Conservation (phyloP, 2,113 vertebrate species). For the Nasalis larvatus region DNA sequence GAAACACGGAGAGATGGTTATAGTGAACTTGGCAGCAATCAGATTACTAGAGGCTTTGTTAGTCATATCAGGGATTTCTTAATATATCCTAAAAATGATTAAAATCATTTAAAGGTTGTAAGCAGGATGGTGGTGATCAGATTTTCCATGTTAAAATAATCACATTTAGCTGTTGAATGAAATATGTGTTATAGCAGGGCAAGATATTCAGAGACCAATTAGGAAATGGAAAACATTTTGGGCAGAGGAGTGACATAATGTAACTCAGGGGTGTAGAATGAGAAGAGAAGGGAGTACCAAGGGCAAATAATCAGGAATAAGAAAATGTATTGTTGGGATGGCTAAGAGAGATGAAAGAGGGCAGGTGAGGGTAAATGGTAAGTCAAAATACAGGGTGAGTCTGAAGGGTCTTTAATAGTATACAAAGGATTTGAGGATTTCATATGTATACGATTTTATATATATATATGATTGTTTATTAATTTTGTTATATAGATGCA, state of each 20-base stretch:
- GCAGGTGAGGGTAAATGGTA: neutral
- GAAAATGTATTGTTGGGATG: neutral
- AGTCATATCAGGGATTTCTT: neutral
- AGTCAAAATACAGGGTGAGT: neutral
- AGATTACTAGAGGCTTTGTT: neutral
- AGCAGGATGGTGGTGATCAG: neutral
- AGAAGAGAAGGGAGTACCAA: neutral
- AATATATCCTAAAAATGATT: neutral
- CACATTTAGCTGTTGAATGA: neutral
- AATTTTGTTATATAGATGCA: too few species aligned
- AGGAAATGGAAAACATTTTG: neutral
- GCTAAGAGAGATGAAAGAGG: neutral
- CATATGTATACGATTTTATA: too few species aligned
- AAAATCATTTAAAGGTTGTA: neutral
- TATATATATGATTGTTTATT: too few species aligned
- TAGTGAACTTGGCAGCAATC: neutral
- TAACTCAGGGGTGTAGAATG: neutral
- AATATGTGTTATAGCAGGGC: neutral
- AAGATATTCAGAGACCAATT: neutral
- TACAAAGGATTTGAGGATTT: too few species aligned
- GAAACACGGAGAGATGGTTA: neutral
- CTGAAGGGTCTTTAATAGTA: too few species aligned
- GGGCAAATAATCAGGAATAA: neutral
- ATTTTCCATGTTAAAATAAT: neutral
- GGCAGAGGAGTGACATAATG: neutral